Conservation (phyloP, 2,797 vertebrate species). For the Clarias laeviceps region DNA sequence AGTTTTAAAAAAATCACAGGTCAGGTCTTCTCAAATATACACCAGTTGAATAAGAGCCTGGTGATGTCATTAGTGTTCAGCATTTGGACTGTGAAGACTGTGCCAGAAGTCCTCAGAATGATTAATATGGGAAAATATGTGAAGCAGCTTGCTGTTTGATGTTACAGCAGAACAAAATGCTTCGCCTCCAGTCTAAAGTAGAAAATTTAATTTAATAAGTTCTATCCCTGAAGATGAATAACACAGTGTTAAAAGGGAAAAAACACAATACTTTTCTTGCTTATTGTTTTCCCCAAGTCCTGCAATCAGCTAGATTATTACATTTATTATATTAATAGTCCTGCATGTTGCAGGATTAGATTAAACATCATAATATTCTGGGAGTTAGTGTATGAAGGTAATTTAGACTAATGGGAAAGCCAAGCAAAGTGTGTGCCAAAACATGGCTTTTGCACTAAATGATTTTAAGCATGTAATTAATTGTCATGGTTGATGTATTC, state of each 20-base stretch:
- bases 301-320: conserved; percentile 11
- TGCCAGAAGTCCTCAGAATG: not conserved
- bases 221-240: not conserved
- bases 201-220: not conserved
- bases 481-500: conserved; percentile 13
- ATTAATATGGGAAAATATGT: conserved; percentile 25
- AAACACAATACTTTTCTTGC: not conserved
- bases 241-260: not conserved
- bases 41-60: not conserved
- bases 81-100: not conserved
- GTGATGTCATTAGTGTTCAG: conserved; percentile 14
- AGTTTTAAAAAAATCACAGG: not conserved
- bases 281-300: conserved; percentile 13
- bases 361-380: conserved; percentile 22
- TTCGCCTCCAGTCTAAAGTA: conserved; percentile 12
- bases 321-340: conserved; percentile 11
- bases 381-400: not conserved
- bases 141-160: conserved; percentile 11
- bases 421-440: not conserved
- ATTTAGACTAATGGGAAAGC: conserved; percentile 23
- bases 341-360: conserved; percentile 17
- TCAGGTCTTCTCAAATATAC: conserved; percentile 24
- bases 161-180: conserved; percentile 6
- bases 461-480: conserved; percentile 21
- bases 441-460: conserved; percentile 16